Base-by-base conservation (phyloP, 2,797 vertebrate species). In the Chrosomus eos region DNA sequence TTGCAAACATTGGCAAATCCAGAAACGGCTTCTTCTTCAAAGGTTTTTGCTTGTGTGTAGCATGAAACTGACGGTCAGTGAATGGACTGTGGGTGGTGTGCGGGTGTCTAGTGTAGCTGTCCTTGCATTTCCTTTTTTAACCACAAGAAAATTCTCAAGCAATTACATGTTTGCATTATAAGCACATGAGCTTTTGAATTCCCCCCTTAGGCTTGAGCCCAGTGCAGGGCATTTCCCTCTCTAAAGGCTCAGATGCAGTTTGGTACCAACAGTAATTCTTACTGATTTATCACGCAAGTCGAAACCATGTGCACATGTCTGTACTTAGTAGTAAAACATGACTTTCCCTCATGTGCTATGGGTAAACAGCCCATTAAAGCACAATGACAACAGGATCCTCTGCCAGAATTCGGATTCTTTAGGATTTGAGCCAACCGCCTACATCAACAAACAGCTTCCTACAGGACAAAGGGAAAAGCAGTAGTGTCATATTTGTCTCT, bases 291-390 rank as follows among this genome's bases (percentile, higher is more conserved):
- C 53, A 38, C 71, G 82, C 53, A 16, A 83, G 82, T 51, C 38
- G 80, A 31, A 90, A 85, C 75, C 79, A 7, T 74, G 23, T 62
- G 58, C 85, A 87, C 75, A 76, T 86, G 86, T 89, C 85, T 89
- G 83, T 86, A 83, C 72, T 84, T 86, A 72, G 43, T 40, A 81
- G 70, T 89, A 90, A 92, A 92, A 90, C 83, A 86, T 76, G 85
- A 90, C 88, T 80, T 86, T 76, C 82, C 66, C 70, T 58, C 81
- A 11, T 4, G 26, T 84, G 79, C 26, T 18, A 62, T 75, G 86
- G 85, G 73, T 90, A 92, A 93, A 93, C 82, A 87, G 67, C 83
- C 75, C 73, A 90, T 89, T 91, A 89, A 94, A 92, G 88, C 84
- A 74, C 28, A 36, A 36, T 86, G 88, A 90, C 85, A 86, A 68